Base-by-base conservation (phyloP, 1,140 invertebrate species). In the Dryas iulia region DNA sequence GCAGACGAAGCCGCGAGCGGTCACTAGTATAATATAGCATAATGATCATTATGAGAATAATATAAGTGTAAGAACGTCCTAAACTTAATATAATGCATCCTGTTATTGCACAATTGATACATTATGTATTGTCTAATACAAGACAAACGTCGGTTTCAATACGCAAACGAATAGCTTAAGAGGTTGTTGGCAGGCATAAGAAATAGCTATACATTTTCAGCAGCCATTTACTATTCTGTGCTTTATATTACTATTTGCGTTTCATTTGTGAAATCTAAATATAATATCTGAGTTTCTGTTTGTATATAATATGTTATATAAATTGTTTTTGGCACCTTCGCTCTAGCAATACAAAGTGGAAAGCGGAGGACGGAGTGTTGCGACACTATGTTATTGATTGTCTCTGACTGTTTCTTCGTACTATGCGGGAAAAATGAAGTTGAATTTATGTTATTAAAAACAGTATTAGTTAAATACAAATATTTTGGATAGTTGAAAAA, bases 21-120 rank as follows among this genome's bases (percentile, higher is more conserved):
- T n/a, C n/a, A n/a, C n/a, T n/a, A n/a, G n/a, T n/a, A n/a, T n/a
- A n/a, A n/a, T 0, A 35, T 14, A 14, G 5, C 6, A 0, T 35
- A 14, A 14, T 1, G 14, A 35, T 14, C n/a, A 39, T 14, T 39
- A 4, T 47, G 18, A 7, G 14, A 14, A 18, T 21, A 47, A 18
- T 21, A 47, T 47, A 47, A 39, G 58, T 60, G 65, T 54, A 54
- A 28, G 10, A 52, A 23, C 7, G 56, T 24, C 66, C 52, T 67
- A 59, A 33, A 25, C 14, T 52, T 66, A 66, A 67, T 56, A 24
- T 59, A 59, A 57, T 69, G 74, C 66, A 77, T 79, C 54, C 65
- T 69, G 65, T 67, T 69, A 81, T 81, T 79, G 77, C 72, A 75
- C 76, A 82, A 77, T 72, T 64, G 63, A 71, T 79, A 74, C 73